These are phyloP conservation scores for Ophion slaviceki DNA, from an alignment of 2,888 invertebrate genomes.

Conservation along the genomic window DNA sequence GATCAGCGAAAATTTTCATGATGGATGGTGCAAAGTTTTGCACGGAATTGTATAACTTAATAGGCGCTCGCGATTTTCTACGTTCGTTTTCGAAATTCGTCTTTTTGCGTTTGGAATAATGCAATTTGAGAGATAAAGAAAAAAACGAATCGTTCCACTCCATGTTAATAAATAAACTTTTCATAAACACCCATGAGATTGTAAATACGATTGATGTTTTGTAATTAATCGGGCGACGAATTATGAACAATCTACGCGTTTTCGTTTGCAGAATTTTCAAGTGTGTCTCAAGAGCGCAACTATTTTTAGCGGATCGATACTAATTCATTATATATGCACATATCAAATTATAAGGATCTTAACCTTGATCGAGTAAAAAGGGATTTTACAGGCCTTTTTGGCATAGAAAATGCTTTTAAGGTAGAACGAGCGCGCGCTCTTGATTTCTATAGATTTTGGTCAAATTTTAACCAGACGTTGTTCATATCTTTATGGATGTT, in stretches of 20 bases:
- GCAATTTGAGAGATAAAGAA: background rate
- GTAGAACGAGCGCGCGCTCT: too few relatives aligned
- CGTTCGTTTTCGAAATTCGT: constrained; percentile 49
- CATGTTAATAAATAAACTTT: background rate
- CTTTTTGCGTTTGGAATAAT: constrained; percentile 21
- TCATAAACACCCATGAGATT: background rate
- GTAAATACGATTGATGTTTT: background rate
- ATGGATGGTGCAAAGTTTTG: constrained; percentile 70
- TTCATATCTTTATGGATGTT: too few relatives aligned
- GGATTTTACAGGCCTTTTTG: too few relatives aligned
- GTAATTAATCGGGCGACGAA: background rate
- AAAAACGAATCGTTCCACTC: background rate
- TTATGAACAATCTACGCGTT: too few relatives aligned
- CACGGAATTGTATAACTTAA: constrained; percentile 60
- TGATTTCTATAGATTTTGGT: too few relatives aligned
- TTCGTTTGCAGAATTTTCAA: background rate
- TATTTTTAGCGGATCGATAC: too few relatives aligned
- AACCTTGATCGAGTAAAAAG: background rate
- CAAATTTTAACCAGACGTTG: too few relatives aligned
- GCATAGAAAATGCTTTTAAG: too few relatives aligned
- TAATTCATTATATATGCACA: background rate
- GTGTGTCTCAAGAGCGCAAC: background rate
- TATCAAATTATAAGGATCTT: background rate
- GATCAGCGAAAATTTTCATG: constrained; percentile 77
- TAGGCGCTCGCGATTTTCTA: constrained; percentile 51